A percentile compares a stretch with the other conserved stretches of the same genome.
phyloP scores from a whole-genome alignment of 2,888 invertebrate genomes.

The Nomada goodeniana region DNA sequence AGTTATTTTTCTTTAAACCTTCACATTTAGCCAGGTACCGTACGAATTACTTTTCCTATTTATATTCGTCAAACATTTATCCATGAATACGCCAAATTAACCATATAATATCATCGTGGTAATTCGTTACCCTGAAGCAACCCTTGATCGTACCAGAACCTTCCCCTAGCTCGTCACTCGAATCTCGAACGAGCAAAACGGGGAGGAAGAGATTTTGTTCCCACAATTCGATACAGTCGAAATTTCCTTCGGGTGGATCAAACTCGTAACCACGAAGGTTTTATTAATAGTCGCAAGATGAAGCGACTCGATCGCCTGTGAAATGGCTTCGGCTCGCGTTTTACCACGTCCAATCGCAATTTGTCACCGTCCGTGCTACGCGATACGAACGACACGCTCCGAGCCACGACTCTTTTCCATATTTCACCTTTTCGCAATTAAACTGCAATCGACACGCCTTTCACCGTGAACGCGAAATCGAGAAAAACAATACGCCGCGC shows the following conservation, averaged over 20 bases:
- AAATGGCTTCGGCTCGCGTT: constrained; percentile 24
- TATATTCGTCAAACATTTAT: no score
- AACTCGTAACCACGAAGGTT: constrained; percentile 34
- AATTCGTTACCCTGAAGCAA: no score
- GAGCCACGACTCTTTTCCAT: constrained; percentile 46
- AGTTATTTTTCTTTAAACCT: no score
- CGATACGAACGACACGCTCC: constrained; percentile 38
- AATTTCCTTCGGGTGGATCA: constrained; percentile 30
- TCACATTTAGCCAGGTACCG: no score
- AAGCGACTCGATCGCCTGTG: constrained; percentile 42
- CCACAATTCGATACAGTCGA: constrained; percentile 6
- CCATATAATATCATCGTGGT: no score
- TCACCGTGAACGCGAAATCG: constrained; percentile 31
- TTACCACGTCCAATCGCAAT: constrained; percentile 45
- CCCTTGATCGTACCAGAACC: no score
- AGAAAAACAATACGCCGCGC: constrained; percentile 41
- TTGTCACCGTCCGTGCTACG: constrained; percentile 36
- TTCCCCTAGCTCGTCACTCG: no score
- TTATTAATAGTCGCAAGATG: constrained; percentile 54
- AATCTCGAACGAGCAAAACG: background rate
- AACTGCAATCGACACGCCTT: constrained; percentile 60
- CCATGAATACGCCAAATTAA: no score
- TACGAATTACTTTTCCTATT: no score
- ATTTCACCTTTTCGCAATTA: constrained; percentile 59
- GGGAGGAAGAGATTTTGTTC: background rate